These are phyloP conservation scores for Scaptodrosophila lebanonensis DNA, from an alignment of 1,140 invertebrate species.

Conservation along the genomic window DNA sequence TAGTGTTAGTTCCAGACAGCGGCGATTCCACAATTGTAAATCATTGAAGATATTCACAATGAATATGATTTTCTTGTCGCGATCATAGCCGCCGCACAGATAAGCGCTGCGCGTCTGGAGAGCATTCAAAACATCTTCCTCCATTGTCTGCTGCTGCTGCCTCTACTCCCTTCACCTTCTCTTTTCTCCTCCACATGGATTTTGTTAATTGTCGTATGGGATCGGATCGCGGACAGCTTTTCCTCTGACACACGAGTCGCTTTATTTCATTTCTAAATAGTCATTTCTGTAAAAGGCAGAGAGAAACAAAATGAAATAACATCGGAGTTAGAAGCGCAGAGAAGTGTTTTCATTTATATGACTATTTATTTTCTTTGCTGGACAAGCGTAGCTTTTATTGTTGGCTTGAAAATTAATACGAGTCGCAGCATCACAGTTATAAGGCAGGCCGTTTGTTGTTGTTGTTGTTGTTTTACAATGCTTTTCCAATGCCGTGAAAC, in stretches of 20 bases:
- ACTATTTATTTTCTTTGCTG: conserved; percentile 41
- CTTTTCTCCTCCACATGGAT: no score
- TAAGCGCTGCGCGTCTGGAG: conserved; percentile 79
- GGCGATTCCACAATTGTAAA: conserved; percentile 78
- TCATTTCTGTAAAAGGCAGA: conserved; percentile 26
- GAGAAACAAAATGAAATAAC: not conserved
- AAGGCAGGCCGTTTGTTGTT: conserved; percentile 22
- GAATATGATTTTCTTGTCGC: conserved; percentile 81
- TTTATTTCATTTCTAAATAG: conserved; percentile 10
- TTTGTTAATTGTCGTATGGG: not conserved
- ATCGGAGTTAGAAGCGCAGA: not conserved
- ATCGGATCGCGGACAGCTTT: not conserved
- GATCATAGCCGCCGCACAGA: conserved; percentile 83
- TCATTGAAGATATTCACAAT: conserved; percentile 81
- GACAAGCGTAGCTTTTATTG: conserved; percentile 31
- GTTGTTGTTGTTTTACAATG: conserved; percentile 51
- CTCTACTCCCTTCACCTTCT: no score
- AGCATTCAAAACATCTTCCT: conserved; percentile 78
- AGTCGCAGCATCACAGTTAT: conserved; percentile 51
- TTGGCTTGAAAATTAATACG: conserved; percentile 62
- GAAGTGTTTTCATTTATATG: no score
- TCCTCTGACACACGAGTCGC: no score
- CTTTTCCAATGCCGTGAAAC: conserved; percentile 72
- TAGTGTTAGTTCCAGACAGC: conserved; percentile 79
- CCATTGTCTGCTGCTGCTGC: conserved; percentile 47